These are phyloP conservation scores for Sebastes trivittatus DNA, from an alignment of 2,797 vertebrate species.

Conservation along the genomic window DNA sequence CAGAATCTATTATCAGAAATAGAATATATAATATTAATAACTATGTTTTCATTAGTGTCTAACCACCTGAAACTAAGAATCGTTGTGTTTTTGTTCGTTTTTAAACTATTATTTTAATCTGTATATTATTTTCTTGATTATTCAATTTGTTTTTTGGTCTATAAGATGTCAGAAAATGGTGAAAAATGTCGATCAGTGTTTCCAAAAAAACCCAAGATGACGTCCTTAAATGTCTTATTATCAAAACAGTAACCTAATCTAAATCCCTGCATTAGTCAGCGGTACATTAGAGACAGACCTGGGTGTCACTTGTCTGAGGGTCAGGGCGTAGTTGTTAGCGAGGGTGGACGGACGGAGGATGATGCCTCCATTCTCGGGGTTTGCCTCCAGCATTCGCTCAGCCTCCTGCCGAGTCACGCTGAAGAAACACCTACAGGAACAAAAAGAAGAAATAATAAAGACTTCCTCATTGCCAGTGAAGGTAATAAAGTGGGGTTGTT, in stretches of 20 bases:
- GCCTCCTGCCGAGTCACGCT: constrained; percentile 82
- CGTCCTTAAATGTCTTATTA: not conserved
- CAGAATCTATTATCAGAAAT: too few species aligned
- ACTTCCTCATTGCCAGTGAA: not conserved
- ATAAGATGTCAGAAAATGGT: not conserved
- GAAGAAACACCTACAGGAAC: constrained; percentile 68
- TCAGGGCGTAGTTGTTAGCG: constrained; percentile 81
- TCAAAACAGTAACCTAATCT: not conserved
- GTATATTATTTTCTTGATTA: not conserved
- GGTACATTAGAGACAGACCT: constrained; percentile 52
- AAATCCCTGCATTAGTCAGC: not conserved
- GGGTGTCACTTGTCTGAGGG: constrained; percentile 61
- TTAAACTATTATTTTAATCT: not conserved
- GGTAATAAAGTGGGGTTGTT: not conserved
- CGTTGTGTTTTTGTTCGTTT: too few species aligned
- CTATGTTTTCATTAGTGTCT: too few species aligned
- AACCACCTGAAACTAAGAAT: too few species aligned
- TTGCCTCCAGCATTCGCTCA: constrained; percentile 76
- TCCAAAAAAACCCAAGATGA: not conserved
- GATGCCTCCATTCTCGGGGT: constrained; percentile 80
- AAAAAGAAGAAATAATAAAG: not conserved
- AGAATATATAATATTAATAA: too few species aligned
- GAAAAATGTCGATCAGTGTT: not conserved
- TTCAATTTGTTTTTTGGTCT: not conserved
- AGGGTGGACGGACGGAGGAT: constrained; percentile 85